A percentile compares a stretch with the other conserved stretches of the same genome.
These are phyloP conservation scores for Melanchra persicariae DNA, from an alignment of 2,888 invertebrate genomes.

Conservation along the genomic window DNA sequence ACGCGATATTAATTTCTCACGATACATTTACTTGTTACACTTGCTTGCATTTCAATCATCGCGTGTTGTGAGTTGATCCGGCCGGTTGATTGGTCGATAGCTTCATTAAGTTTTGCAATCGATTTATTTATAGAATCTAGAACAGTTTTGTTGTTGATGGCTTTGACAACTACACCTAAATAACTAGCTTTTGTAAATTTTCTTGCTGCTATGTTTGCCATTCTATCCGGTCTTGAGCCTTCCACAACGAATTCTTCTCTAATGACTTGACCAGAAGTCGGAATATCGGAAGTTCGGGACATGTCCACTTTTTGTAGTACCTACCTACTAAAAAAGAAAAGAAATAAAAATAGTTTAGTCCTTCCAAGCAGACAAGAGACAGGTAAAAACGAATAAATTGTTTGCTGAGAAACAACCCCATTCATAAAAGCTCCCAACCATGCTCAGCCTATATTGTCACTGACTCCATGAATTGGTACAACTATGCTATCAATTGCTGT, in stretches of 20 bases:
- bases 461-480: not conserved
- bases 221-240: not conserved
- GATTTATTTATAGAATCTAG: conserved; percentile 33
- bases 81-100: conserved; percentile 37
- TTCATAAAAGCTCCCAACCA: too few species aligned
- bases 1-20: conserved; percentile 47
- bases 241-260: not conserved
- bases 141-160: conserved; percentile 7
- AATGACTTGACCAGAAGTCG: too few species aligned
- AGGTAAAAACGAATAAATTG: too few species aligned
- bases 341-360: too few species aligned
- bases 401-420: too few species aligned
- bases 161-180: not conserved
- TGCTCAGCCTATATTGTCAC: too few species aligned
- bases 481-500: not conserved
- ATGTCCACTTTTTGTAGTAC: too few species aligned
- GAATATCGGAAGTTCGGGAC: too few species aligned
- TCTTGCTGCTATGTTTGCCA: not conserved
- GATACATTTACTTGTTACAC: conserved; percentile 38
- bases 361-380: too few species aligned
- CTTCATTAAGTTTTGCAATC: conserved; percentile 49
- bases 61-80: conserved; percentile 44
- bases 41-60: conserved; percentile 40
- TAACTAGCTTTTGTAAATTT: too few species aligned
- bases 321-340: too few species aligned